Percentiles rank a stretch among this genome's conserved stretches.
Evolutionary conservation across 2,113 vertebrate species (phyloP).

Genomic region (Egretta garzetta): DNA sequence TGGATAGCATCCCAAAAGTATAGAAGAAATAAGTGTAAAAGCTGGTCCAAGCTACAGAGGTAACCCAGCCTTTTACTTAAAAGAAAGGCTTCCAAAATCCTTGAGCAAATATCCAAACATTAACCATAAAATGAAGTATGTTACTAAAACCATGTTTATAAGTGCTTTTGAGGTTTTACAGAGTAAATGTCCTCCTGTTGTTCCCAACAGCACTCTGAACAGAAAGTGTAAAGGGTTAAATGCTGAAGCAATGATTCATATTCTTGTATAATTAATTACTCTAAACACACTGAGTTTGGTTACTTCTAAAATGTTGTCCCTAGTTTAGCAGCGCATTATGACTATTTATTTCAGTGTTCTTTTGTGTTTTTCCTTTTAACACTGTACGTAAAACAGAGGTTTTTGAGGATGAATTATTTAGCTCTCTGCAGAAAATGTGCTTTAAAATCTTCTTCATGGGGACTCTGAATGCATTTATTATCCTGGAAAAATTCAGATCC

Average conservation of each 20-base stretch:
- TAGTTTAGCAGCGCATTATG: not conserved
- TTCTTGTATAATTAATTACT: not conserved
- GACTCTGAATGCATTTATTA: conserved; percentile 13
- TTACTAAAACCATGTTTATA: not conserved
- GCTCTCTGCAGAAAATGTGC: not conserved
- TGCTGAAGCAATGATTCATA: not conserved
- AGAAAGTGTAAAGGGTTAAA: not conserved
- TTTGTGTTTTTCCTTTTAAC: not conserved
- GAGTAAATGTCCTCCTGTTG: not conserved
- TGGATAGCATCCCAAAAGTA: not conserved
- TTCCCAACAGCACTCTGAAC: not conserved
- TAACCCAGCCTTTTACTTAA: not conserved
- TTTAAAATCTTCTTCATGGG: conserved; percentile 8
- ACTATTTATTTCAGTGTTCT: not conserved
- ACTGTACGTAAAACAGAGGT: not conserved
- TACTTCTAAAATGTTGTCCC: not conserved
- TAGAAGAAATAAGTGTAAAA: not conserved
- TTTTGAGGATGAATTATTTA: conserved; percentile 45
- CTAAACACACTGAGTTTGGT: not conserved
- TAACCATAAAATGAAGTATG: not conserved
- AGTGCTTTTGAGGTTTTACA: not conserved
- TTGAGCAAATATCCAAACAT: not conserved
- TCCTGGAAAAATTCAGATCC: conserved; percentile 40
- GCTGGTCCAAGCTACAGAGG: not conserved
- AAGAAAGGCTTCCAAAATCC: not conserved